Conservation (phyloP, 2,797 vertebrate species). For the Taenioides sp. region DNA sequence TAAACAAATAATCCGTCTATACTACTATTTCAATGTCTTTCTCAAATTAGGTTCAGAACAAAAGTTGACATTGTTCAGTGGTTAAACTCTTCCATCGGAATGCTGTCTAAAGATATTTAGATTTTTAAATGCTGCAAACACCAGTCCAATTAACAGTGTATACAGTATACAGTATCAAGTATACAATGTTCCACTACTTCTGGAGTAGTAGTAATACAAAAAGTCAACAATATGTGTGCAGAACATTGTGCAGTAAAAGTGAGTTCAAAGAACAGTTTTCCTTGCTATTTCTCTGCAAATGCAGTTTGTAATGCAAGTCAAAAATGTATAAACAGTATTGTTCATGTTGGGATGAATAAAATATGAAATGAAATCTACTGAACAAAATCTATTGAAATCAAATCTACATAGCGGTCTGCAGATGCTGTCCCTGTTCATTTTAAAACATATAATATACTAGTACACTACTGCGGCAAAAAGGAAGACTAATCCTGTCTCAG, state of each 20-base stretch:
- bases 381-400: background rate
- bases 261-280: background rate
- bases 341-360: no score
- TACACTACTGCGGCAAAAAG: background rate
- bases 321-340: no score
- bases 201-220: background rate
- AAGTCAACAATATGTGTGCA: background rate
- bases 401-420: background rate
- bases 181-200: slow-evolving; percentile 10
- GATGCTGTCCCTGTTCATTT: background rate
- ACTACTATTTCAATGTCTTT: slow-evolving; percentile 48
- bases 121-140: slow-evolving; percentile 9
- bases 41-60: slow-evolving; percentile 42
- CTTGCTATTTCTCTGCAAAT: background rate
- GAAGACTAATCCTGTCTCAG: background rate
- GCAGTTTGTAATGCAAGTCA: no score
- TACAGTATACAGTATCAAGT: slow-evolving; percentile 5
- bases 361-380: background rate
- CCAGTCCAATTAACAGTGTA: slow-evolving; percentile 8
- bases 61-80: slow-evolving; percentile 31
- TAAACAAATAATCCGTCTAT: no score
- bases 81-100: slow-evolving; percentile 17
- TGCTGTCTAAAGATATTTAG: background rate
- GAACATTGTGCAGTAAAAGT: background rate
- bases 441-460: background rate